These are phyloP conservation scores for Sphaerophoria taeniata DNA, from an alignment of 2,888 invertebrate genomes.

Conservation along the genomic window DNA sequence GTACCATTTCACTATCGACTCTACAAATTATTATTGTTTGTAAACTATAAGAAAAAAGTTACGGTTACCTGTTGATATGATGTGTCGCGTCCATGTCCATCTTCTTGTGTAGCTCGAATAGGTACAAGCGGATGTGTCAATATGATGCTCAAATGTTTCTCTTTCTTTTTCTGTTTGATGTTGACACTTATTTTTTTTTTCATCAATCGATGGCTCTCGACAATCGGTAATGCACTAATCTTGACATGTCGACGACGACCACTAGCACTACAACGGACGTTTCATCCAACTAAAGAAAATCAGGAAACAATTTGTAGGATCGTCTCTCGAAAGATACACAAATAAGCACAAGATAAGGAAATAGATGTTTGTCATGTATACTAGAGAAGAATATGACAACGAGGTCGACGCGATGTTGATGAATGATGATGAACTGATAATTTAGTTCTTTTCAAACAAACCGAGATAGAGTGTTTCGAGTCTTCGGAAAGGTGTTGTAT, in stretches of 20 bases:
- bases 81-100: slow-evolving; percentile 57
- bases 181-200: slow-evolving; percentile 40
- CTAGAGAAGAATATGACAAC: not conserved
- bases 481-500: slow-evolving; percentile 32
- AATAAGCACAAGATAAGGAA: slow-evolving; percentile 56
- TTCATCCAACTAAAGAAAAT: slow-evolving; percentile 21
- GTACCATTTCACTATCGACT: slow-evolving; percentile 50
- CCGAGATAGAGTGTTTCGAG: slow-evolving; percentile 28
- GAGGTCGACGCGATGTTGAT: no score
- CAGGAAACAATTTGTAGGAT: slow-evolving; percentile 71
- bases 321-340: slow-evolving; percentile 62
- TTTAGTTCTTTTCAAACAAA: slow-evolving; percentile 42
- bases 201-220: slow-evolving; percentile 6
- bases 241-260: not conserved
- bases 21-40: slow-evolving; percentile 37
- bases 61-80: slow-evolving; percentile 65
- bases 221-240: not conserved
- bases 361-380: slow-evolving; percentile 68
- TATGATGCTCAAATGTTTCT: slow-evolving; percentile 52
- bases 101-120: slow-evolving; percentile 36
- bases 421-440: slow-evolving; percentile 69
- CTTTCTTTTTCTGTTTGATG: slow-evolving; percentile 39
- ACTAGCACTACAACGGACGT: not conserved
- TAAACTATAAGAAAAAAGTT: slow-evolving; percentile 10
- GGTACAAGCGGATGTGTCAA: slow-evolving; percentile 60